phyloP scores from a whole-genome alignment of 2,113 vertebrate species.

The Carollia perspicillata region DNA sequence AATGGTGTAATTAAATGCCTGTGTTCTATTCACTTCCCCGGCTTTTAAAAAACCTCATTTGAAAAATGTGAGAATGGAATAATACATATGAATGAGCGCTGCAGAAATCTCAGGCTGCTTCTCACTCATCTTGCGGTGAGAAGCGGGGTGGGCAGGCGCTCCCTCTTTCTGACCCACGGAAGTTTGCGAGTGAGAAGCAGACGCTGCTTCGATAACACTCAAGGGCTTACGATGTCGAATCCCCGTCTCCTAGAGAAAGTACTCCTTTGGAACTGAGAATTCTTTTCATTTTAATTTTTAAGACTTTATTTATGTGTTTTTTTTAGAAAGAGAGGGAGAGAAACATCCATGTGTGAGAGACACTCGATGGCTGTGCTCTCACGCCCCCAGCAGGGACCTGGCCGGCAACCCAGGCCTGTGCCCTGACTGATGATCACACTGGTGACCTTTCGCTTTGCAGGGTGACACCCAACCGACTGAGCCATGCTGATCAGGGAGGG shows the following conservation, averaged over 20 bases:
- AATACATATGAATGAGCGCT: neutral
- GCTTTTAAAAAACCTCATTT: neutral
- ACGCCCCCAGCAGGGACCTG: too few species aligned
- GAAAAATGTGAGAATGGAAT: neutral
- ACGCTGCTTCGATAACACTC: neutral
- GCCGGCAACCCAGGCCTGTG: too few species aligned
- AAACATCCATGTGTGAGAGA: too few species aligned
- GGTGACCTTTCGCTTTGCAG: too few species aligned
- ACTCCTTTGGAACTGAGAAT: neutral
- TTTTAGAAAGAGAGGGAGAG: too few species aligned
- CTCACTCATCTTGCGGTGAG: too few species aligned
- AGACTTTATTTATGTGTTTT: too few species aligned
- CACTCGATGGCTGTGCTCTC: too few species aligned
- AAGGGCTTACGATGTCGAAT: neutral
- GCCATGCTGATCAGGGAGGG: too few species aligned
- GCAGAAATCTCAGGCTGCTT: neutral
- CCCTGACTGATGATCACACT: too few species aligned
- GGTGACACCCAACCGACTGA: too few species aligned
- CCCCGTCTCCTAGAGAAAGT: neutral
- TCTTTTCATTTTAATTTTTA: neutral
- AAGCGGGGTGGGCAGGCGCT: too few species aligned
- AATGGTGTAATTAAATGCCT: neutral
- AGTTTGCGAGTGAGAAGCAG: rapidly evolving
- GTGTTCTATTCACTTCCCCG: neutral
- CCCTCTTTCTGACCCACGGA: neutral